Percentiles rank a stretch among this genome's conserved stretches.
phyloP scores from a whole-genome alignment of 1,140 invertebrate genomes.

The Galleria mellonella region DNA sequence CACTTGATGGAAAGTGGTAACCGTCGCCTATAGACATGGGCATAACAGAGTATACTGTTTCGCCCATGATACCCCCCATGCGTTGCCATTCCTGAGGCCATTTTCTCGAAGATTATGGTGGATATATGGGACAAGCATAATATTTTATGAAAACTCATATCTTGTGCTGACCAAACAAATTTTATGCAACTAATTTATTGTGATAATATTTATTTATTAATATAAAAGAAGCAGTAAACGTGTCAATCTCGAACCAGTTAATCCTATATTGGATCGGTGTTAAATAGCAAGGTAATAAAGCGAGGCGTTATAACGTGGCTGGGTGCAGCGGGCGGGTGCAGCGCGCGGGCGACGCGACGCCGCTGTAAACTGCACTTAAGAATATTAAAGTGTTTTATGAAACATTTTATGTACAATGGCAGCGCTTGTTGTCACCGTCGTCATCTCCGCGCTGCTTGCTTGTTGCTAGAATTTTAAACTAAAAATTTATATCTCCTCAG shows the following conservation, averaged over 20 bases:
- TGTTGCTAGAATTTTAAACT: too few species aligned
- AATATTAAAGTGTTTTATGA: constrained; percentile 15
- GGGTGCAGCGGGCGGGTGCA: neutral
- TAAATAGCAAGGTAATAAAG: constrained; percentile 15
- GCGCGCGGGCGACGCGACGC: neutral
- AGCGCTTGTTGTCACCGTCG: too few species aligned
- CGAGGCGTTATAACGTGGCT: neutral
- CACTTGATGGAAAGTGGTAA: too few species aligned
- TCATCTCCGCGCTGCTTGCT: too few species aligned
- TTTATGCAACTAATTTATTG: too few species aligned
- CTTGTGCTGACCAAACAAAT: neutral
- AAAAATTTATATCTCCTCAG: too few species aligned
- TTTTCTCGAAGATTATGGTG: neutral
- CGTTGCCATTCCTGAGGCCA: too few species aligned
- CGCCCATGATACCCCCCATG: too few species aligned
- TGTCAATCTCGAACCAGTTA: neutral
- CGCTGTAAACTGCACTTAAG: constrained; percentile 17
- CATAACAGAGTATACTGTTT: too few species aligned
- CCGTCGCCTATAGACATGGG: too few species aligned
- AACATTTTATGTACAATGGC: constrained; percentile 8
- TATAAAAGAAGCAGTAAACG: too few species aligned
- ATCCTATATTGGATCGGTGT: constrained; percentile 13
- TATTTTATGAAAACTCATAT: neutral
- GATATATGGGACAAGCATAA: neutral
- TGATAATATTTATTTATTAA: too few species aligned